Base-by-base conservation (phyloP, 2,888 invertebrate species). In the Drosophila aldrichi region DNA sequence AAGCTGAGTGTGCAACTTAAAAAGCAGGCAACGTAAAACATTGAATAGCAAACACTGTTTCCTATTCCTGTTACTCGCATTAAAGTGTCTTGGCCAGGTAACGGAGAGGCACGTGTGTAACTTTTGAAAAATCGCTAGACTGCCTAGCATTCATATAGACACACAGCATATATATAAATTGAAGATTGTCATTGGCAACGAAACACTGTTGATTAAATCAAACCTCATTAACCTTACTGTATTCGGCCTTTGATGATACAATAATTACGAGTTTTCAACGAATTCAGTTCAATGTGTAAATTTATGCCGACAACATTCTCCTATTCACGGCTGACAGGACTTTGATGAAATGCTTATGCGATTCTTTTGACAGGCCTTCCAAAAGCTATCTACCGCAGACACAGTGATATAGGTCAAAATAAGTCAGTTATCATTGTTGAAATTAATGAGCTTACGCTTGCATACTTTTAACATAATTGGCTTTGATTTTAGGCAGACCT, bases 1-100 rank as follows among this genome's bases (percentile, higher is more conserved):
- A 85, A 82, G 69, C 76, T 67, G 69, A 76, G 65, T 63, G 67
- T 64, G 75, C 77, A 65, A 65, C 62, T 56, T 60, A 54, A 55
- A 55, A 41, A 48, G 48, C 70, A 62, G 52, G 64, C 70, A 66
- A 67, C 70, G 62, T 74, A 25, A 46, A 18, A 18, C 25, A 57
- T 14, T 46, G 22, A 36, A 14, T 36, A 57, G n/a, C 34, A 34
- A 34, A 22, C 41, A 41, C 8, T 6, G 2, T 29, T 51, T 25
- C 3, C 32, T 8, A 12, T 63, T 20, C 10, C 46, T 12, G 12
- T 22, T 46, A n/a, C 20, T 46, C 18, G 29, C 14, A 38, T 22
- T 52, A 7, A 38, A 38, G 1, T 3, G 7, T 8, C 16, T 44
- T 22, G 22, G 1, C 20, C 2, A 14, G 6, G 14, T 12, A 14